Percentiles rank a stretch among this genome's conserved stretches.
Conservation (phyloP, 2,888 invertebrate species). For the Trichacis sp. region DNA sequence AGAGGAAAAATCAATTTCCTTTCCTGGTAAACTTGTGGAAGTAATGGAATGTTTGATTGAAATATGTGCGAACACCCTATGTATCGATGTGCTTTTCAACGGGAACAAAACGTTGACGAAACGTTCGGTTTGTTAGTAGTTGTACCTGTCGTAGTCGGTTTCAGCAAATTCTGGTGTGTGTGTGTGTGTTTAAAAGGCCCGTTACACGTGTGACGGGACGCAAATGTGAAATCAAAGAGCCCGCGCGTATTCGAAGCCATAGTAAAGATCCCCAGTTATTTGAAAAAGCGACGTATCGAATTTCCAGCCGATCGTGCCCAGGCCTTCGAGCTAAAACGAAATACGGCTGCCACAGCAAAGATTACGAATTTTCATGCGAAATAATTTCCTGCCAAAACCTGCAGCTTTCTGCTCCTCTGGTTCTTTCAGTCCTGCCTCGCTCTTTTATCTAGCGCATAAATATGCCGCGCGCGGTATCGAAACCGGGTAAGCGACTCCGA, state of each 20-base stretch:
- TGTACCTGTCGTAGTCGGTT: too few species aligned
- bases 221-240: background rate
- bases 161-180: too few species aligned
- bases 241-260: background rate
- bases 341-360: conserved; percentile 28
- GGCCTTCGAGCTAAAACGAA: conserved; percentile 17
- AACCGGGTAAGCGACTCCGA: background rate
- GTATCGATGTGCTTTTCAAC: too few species aligned
- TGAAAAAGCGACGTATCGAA: conserved; percentile 1
- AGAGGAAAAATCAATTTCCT: too few species aligned
- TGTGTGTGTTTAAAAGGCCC: too few species aligned
- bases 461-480: conserved; percentile 6
- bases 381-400: conserved; percentile 15
- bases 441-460: conserved; percentile 8
- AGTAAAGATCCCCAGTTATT: background rate
- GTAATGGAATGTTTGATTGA: too few species aligned
- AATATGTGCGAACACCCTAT: too few species aligned
- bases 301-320: conserved; percentile 20
- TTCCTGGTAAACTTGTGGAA: too few species aligned
- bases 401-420: too few species aligned
- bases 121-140: too few species aligned
- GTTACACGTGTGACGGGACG: background rate
- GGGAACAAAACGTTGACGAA: too few species aligned
- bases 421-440: too few species aligned
- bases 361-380: conserved; percentile 24